Base-by-base conservation (phyloP, 2,113 vertebrate genomes). In the Hydrochoerus hydrochaeris region DNA sequence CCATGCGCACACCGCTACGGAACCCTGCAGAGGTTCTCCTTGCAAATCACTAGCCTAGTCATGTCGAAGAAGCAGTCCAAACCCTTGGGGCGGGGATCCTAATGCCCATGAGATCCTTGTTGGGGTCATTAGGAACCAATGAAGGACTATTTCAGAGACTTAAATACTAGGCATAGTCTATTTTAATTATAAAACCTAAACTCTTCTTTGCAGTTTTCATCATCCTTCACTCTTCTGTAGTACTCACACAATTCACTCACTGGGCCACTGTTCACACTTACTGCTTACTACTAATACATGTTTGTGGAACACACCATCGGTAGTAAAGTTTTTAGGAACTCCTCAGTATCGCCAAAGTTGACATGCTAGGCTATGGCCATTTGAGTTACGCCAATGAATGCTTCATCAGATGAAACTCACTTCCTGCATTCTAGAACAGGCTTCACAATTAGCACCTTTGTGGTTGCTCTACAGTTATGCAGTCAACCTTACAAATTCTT, bases 171-270 rank as follows among this genome's bases (percentile, higher is more conserved):
- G 26, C 24, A 24, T 41, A 41, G 13, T 30, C 54, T 41, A 73
- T 88, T 83, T 92, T 85, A 63, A 92, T 13, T n/a, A 7, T 90
- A 30, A 81, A 73, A 63, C 62, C 57, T 91, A 90, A 44, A 82
- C 11, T 14, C 19, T 41, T 81, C 63, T 81, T 81, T 73, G 81
- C 46, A 78, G 41, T 71, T 96, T 62, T 73, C 54, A 60, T 52
- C 38, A 10, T 67, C 63, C 75, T 46, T 87, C 41, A 67, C 7
- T 9, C 81, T 80, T 73, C 78, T 58, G 14, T 49, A 77, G 41
- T 52, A 13, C 35, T 24, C 20, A 57, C 63, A 65, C 12, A 62
- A 62, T 46, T 58, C 19, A 57, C 24, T 81, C 62, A 54, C 32
- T 14, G 69, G 54, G 26, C 75, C 28, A 88, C 57, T 57, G 11